Evolutionary conservation across 2,888 invertebrate species (phyloP).

Genomic region (Bimastos eiseni): DNA sequence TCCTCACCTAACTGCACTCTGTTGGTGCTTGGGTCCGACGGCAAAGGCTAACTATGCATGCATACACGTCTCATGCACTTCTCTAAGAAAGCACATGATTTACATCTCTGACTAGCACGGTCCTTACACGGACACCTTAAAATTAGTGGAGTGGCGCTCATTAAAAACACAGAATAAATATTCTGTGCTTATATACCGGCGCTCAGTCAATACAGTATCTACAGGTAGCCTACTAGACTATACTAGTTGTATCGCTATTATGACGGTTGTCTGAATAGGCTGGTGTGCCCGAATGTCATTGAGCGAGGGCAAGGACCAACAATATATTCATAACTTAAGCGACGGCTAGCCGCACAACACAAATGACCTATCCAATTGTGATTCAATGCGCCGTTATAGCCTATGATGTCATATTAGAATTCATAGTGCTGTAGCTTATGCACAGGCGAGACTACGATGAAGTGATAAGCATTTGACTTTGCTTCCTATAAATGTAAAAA

Average conservation of each 20-base stretch:
- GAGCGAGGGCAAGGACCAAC: not conserved
- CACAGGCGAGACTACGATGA: not conserved
- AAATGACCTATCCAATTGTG: not conserved
- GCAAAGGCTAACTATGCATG: no score
- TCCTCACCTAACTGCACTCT: no score
- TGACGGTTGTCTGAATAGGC: not conserved
- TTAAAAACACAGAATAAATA: no score
- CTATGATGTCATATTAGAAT: not conserved
- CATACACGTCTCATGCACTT: no score
- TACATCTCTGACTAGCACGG: no score
- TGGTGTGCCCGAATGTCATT: not conserved
- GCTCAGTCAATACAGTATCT: no score
- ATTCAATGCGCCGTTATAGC: not conserved
- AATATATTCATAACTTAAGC: not conserved
- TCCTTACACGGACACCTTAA: no score
- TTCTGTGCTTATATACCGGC: no score
- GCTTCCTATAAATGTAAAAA: not conserved
- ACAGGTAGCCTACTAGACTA: no score
- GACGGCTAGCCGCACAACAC: not conserved
- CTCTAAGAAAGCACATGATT: no score
- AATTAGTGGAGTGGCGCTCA: no score
- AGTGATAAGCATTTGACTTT: not conserved
- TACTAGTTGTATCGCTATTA: not conserved
- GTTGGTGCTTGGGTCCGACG: no score
- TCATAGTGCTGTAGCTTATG: not conserved